These are phyloP conservation scores for Mus spicilegus DNA, from an alignment of 2,113 vertebrate species.

Conservation along the genomic window DNA sequence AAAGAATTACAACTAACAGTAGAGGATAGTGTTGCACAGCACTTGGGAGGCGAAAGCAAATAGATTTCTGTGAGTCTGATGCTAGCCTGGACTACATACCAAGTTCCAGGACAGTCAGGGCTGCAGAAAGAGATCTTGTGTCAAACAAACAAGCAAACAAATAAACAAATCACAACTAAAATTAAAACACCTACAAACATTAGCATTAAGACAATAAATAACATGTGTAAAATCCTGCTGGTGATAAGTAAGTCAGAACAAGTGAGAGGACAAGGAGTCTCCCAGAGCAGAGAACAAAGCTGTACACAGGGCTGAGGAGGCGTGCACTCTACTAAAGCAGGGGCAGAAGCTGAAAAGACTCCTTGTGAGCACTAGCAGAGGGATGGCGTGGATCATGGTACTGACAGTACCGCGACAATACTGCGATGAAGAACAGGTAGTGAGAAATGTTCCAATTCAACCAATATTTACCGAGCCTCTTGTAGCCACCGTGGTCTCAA, in stretches of 20 bases:
- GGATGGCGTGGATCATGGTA: not conserved
- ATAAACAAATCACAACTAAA: not conserved
- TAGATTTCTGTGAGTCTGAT: not conserved
- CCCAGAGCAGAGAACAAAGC: not conserved
- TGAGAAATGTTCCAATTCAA: not conserved
- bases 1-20: not conserved
- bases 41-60: not conserved
- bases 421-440: not conserved
- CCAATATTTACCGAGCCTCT: not conserved
- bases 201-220: not conserved
- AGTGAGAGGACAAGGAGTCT: not conserved
- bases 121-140: not conserved
- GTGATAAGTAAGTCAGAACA: conserved; percentile 30
- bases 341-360: not conserved
- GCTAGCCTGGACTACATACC: not conserved
- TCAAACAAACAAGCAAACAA: not conserved
- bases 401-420: not conserved
- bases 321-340: not conserved
- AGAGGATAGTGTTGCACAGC: too few relatives aligned
- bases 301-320: not conserved
- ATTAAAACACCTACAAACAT: not conserved
- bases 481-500: not conserved
- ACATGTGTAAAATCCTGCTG: not conserved
- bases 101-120: not conserved
- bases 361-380: not conserved